Evolutionary conservation across 2,888 invertebrate genomes (phyloP).

Genomic region (Monopis laevigella): DNA sequence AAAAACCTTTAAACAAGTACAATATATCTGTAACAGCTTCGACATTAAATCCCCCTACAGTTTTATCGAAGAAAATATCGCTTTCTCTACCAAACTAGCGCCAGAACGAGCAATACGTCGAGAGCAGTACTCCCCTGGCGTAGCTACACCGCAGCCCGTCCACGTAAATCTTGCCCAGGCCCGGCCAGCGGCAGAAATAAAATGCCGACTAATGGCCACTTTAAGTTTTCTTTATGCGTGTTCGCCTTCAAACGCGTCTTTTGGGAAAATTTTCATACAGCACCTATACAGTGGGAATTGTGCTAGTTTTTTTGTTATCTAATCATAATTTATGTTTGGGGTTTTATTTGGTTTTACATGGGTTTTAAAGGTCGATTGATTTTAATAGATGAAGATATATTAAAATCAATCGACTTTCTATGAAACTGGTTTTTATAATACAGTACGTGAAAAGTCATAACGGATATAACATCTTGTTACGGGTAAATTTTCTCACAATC

Average conservation of each 20-base stretch:
- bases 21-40: no score
- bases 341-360: background rate
- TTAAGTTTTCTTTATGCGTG: conserved; percentile 33
- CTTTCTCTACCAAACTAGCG: conserved; percentile 3
- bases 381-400: background rate
- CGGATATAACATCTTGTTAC: no score
- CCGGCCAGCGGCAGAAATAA: conserved; percentile 19
- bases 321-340: background rate
- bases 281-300: no score
- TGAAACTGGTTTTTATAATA: no score
- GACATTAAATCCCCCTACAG: no score
- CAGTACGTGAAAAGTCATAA: no score
- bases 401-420: background rate
- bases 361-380: background rate
- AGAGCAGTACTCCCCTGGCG: conserved; percentile 1
- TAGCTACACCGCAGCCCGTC: background rate
- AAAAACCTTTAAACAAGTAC: no score
- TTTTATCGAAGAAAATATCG: background rate
- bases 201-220: conserved; percentile 32
- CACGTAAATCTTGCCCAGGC: background rate
- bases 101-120: conserved; percentile 6
- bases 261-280: conserved; percentile 12
- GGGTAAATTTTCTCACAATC: no score
- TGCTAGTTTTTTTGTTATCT: background rate
- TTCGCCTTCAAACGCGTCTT: conserved; percentile 14